A percentile compares a stretch with the other conserved stretches of the same genome.
phyloP scores from a whole-genome alignment of 2,113 vertebrate species.

The Urocitellus parryii region DNA sequence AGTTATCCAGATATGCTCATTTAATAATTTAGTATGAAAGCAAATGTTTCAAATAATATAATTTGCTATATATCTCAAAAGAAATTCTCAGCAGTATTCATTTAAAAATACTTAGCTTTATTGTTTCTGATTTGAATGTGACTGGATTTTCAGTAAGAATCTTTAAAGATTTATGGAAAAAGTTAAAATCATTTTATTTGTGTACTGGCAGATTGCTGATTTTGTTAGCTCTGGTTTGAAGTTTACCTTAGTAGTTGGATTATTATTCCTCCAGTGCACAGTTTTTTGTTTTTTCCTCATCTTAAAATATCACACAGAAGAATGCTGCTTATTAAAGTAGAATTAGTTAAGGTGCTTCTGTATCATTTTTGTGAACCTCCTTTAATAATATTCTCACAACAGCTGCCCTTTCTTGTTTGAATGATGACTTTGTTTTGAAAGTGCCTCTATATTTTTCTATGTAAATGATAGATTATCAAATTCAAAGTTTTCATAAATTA shows the following conservation, averaged over 20 bases:
- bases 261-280: background rate
- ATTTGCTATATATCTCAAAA: conserved; percentile 26
- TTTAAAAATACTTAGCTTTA: conserved; percentile 9
- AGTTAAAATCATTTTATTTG: background rate
- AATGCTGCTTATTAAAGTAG: conserved; percentile 8
- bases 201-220: background rate
- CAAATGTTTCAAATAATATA: background rate
- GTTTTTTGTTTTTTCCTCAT: background rate
- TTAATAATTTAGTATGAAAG: conserved; percentile 42
- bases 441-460: background rate
- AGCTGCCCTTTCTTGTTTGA: background rate
- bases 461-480: conserved; percentile 13
- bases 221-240: conserved; percentile 54
- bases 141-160: conserved; percentile 30
- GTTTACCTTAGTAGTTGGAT: conserved; percentile 44
- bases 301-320: background rate
- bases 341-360: background rate
- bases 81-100: background rate
- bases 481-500: background rate
- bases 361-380: background rate
- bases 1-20: background rate
- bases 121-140: conserved; percentile 48
- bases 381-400: background rate
- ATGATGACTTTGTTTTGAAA: conserved; percentile 29
- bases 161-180: background rate